phyloP scores from a whole-genome alignment of 1,140 invertebrate genomes.

The Ceratoteleas bidentatus region DNA sequence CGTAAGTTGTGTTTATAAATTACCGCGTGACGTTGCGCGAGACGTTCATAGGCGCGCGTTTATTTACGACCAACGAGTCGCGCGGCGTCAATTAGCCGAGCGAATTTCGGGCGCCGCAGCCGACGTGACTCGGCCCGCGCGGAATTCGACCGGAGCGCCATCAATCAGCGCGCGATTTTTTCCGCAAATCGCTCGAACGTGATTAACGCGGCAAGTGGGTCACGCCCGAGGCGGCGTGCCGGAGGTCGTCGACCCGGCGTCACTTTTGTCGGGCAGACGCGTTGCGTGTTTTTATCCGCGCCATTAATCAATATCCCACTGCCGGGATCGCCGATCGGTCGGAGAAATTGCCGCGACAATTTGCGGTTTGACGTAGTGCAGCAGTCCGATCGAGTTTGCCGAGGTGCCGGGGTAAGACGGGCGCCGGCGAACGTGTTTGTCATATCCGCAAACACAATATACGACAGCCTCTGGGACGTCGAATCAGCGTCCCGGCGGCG shows the following conservation, averaged over 20 bases:
- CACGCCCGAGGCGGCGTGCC: no score
- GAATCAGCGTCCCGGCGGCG: no score
- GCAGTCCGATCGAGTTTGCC: conserved; percentile 17
- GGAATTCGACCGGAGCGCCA: no score
- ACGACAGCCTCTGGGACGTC: not conserved
- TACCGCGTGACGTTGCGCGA: not conserved
- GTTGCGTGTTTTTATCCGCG: conserved; percentile 6
- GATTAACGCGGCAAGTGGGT: no score
- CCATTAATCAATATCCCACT: conserved; percentile 18
- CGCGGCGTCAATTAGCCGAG: no score
- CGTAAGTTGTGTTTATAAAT: conserved; percentile 27
- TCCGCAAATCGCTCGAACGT: no score
- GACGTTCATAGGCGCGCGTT: no score
- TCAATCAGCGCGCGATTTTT: no score
- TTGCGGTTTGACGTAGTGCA: conserved; percentile 16
- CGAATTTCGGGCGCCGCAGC: no score
- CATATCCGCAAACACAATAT: conserved; percentile 2
- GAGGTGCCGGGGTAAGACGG: not conserved
- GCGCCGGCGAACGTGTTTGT: no score
- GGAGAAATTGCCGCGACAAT: not conserved
- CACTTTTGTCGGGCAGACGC: conserved; percentile 6
- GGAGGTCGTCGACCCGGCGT: not conserved
- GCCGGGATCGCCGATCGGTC: not conserved
- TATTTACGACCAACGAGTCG: no score
- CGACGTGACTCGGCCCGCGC: no score